Percentiles rank a stretch among this genome's conserved stretches.
These are phyloP conservation scores for Choloepus hoffmanni DNA, from an alignment of 2,113 vertebrate genomes.

Conservation along the genomic window DNA sequence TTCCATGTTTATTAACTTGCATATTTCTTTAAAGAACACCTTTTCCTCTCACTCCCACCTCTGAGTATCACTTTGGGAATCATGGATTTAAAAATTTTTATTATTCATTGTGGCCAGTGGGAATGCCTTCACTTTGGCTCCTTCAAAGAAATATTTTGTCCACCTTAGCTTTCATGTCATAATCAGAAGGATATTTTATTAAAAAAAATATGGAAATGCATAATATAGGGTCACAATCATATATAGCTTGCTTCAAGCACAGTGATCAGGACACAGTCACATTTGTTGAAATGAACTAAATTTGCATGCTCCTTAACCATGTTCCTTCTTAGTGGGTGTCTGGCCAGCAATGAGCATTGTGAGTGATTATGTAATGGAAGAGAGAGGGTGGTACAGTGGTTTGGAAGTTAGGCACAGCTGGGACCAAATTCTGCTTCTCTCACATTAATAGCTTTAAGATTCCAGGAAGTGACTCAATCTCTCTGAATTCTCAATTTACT, in stretches of 20 bases:
- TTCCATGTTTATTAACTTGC: not conserved
- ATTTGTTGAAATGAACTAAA: not conserved
- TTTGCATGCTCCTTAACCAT: not conserved
- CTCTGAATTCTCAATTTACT: not conserved
- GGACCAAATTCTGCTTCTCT: not conserved
- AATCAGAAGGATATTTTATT: not conserved
- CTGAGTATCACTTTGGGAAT: not conserved
- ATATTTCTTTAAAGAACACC: not conserved
- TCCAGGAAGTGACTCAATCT: not conserved
- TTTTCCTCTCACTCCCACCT: not conserved
- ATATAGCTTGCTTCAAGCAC: not conserved
- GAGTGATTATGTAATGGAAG: not conserved
- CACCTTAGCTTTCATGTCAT: not conserved
- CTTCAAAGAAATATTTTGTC: not conserved
- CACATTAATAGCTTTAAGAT: not conserved
- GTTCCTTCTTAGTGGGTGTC: not conserved
- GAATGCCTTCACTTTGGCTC: not conserved
- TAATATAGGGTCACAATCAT: not conserved
- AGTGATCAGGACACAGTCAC: not conserved
- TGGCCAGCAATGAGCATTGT: not conserved
- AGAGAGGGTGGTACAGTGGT: not conserved
- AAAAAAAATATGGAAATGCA: not conserved
- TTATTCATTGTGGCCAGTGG: not conserved
- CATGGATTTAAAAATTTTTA: not conserved
- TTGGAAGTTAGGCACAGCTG: not conserved